Conservation (phyloP, 2,113 vertebrate genomes). For the Mormyrus lacerda region DNA sequence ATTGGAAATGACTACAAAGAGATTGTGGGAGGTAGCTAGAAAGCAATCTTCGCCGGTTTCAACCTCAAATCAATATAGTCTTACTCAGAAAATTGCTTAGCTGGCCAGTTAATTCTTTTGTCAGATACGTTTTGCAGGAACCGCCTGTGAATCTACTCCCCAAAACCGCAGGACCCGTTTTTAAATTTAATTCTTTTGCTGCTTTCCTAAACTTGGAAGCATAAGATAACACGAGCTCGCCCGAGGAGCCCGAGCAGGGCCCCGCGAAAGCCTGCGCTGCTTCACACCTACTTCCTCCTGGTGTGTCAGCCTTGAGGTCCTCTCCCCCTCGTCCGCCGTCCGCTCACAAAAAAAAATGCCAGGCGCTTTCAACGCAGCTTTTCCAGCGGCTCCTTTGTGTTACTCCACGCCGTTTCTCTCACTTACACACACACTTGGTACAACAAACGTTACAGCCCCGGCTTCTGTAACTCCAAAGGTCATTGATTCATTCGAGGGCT, state of each 20-base stretch:
- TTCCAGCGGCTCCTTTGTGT: constrained; percentile 42
- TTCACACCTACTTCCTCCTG: constrained; percentile 37
- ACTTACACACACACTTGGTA: constrained; percentile 13
- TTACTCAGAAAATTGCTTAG: not conserved
- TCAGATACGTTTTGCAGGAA: not conserved
- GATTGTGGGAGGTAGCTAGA: constrained; percentile 6
- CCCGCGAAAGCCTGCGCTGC: constrained; percentile 34
- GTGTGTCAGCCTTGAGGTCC: constrained; percentile 39
- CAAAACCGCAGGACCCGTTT: not conserved
- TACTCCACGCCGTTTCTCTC: constrained; percentile 29
- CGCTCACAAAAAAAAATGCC: constrained; percentile 32
- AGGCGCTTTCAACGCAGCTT: constrained; percentile 36
- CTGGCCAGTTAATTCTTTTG: not conserved
- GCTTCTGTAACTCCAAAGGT: constrained; percentile 42
- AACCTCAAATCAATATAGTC: not conserved
- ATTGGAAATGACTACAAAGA: constrained; percentile 2
- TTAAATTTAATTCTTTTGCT: not conserved
- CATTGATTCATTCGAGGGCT: constrained; percentile 35
- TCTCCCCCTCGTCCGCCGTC: constrained; percentile 51
- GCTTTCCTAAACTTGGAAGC: constrained; percentile 12
- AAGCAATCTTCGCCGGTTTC: not conserved
- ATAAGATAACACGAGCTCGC: not conserved
- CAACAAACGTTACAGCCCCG: constrained; percentile 13
- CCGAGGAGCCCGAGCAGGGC: constrained; percentile 22
- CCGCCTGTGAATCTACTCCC: not conserved